Evolutionary conservation across 2,888 invertebrate genomes (phyloP), one percentile per base, ranked within the genome.

Genomic region (Gymnoscelis rufifasciata): DNA sequence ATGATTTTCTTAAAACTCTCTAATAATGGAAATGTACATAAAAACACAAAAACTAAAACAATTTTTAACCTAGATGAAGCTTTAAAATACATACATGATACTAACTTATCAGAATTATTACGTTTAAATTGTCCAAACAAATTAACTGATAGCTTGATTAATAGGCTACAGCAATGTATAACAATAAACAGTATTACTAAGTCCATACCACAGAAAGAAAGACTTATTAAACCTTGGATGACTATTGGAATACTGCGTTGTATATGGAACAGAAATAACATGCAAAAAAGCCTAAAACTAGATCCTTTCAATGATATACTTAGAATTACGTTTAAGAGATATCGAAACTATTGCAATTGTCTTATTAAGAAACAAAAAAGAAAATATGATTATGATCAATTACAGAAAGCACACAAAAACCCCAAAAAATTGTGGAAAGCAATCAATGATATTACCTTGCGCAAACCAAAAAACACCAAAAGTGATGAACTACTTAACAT

Each of bases 141-240:
- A 8, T 1, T 36, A 11, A 7, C 7, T 11, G 12, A 23, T 2
- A 8, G 7, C 6, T 3, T 36, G 1, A 24, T 36, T 24, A 11
- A 2, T 26, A 26, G 7, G 12, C 7, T 29, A 29, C 29, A 29
- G 7, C 29, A 29, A 29, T 29, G 29, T 12, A 29, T 29, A 6
- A 29, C 29, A 7, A 29, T 10, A 2, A 29, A 29, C 12, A 29
- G 11, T 4, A 29, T 29, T 6, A 29, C 11, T 29, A 29, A 29
- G 11, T 4, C 29, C 11, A 29, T 29, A 12, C 29, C 29, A 10
- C 29, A 26, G 26, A 26, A 26, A 26, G 6, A 26, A 26, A 26
- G 26, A 33, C 15, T 15, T 7, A 36, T 37, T 14, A 26, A 26
- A 37, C 26, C 37, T 19, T 37, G 37, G 37, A 37, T 26, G n/a